These are phyloP conservation scores for Trichopoda pennipes DNA, from an alignment of 2,888 invertebrate genomes.

Conservation along the genomic window DNA sequence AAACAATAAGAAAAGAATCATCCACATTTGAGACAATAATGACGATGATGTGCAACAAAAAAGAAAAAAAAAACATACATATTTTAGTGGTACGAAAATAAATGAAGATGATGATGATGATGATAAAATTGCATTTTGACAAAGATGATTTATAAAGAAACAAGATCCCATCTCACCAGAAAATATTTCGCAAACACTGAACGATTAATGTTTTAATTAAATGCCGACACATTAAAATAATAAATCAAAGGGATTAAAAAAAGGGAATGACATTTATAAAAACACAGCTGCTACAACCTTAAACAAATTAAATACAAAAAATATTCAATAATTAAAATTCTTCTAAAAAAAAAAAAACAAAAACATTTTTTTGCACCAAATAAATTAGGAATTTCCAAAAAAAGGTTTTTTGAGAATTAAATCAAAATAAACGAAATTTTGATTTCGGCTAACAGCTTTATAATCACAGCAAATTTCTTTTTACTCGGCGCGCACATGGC, in stretches of 20 bases:
- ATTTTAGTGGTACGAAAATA: constrained; percentile 26
- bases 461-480: too few species aligned
- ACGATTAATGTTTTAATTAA: constrained; percentile 42
- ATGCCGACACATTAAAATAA: constrained; percentile 29
- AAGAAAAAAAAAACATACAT: constrained; percentile 6
- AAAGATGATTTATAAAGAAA: constrained; percentile 42
- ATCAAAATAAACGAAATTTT: too few species aligned
- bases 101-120: constrained; percentile 47
- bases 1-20: constrained; percentile 11
- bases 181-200: neutral
- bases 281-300: neutral
- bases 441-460: too few species aligned
- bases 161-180: neutral
- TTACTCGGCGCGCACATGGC: too few species aligned
- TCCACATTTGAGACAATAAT: constrained; percentile 21
- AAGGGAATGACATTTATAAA: constrained; percentile 5
- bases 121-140: constrained; percentile 57
- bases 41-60: neutral
- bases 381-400: too few species aligned
- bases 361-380: neutral
- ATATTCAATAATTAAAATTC: neutral
- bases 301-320: neutral
- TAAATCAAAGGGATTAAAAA: constrained; percentile 27
- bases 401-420: too few species aligned
- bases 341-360: neutral